Percentiles rank a stretch among this genome's conserved stretches.
phyloP scores from a whole-genome alignment of 2,113 vertebrate species.

The Solea senegalensis region DNA sequence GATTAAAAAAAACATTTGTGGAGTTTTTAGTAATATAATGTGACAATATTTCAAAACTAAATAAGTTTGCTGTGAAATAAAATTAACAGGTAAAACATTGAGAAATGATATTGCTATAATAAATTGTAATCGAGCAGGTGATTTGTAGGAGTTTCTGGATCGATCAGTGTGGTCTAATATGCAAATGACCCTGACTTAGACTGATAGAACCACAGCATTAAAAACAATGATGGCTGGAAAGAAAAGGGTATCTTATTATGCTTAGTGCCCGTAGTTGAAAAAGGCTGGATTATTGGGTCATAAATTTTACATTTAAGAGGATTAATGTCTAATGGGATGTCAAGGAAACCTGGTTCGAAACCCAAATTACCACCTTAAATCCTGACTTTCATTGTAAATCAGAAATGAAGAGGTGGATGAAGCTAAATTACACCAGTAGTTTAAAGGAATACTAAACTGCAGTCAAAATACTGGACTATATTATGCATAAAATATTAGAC shows the following conservation, averaged over 20 bases:
- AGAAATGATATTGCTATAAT: neutral
- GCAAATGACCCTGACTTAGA: slow-evolving; percentile 5
- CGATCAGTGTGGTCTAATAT: neutral
- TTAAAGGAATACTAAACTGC: neutral
- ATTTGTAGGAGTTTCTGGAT: neutral
- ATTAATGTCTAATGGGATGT: too few relatives aligned
- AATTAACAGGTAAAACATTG: neutral
- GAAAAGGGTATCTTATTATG: too few relatives aligned
- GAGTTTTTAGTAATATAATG: neutral
- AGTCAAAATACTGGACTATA: neutral
- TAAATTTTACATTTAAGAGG: too few relatives aligned
- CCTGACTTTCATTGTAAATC: neutral
- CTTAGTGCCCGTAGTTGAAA: neutral
- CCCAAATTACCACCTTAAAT: neutral
- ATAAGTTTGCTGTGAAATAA: neutral
- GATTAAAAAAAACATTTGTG: neutral
- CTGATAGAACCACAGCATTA: neutral
- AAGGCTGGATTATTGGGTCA: neutral
- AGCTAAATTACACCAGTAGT: neutral
- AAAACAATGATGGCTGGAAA: neutral
- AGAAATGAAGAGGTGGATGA: neutral
- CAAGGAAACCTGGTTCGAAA: neutral
- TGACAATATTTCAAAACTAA: neutral
- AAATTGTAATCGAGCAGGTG: neutral
- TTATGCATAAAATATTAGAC: slow-evolving; percentile 16